Evolutionary conservation across 1,140 invertebrate species (phyloP), one percentile per base, ranked within the genome.

Genomic region (Drosophila ficusphila): DNA sequence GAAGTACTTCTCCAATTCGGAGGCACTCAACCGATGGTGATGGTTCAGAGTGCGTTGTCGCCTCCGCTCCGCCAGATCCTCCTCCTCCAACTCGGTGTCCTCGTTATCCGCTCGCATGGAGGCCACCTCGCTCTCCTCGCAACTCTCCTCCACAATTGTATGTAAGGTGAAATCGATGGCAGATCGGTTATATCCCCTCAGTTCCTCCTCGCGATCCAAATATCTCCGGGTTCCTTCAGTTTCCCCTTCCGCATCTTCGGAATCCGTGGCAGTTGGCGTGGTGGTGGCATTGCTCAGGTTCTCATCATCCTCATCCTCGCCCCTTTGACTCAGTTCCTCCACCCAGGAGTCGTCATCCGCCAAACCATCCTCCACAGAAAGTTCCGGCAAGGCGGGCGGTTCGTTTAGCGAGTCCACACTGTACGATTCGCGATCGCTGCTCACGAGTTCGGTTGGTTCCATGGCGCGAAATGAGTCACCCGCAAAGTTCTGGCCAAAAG

Each of bases 121-220:
- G 81, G 96, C 96, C 39, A 95, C 94, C 91, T 96, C 96, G 90
- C 95, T 97, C 90, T 98, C 97, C 91, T 98, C 97, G 88, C 97
- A 98, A 62, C 96, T 97, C 91, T 98, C 97, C 92, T 98, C 97
- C 0, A 97, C 95, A 72, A 98, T 98, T 0, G 97, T 98, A 76
- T 98, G 97, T 46, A 98, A 92, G 0, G 97, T 97, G 71, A 98
- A 97, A 91, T 98, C 97, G 68, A 97, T 96, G 2, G 95, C 94
- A 23, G 96, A 94, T 12, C 95, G 92, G 81, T 96, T 95, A 78
- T 97, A 97, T 2, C 96, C 96, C 2, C 95, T 92, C 18, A 97
- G 92, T 67, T 97, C 96, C 69, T 97, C 96, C 73, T 97, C 96
- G 3, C 96, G 93, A 78, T 96, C 94, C 7, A 93, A 89, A 7